Evolutionary conservation across 2,113 vertebrate species (phyloP).

Genomic region (Arizona elegans): DNA sequence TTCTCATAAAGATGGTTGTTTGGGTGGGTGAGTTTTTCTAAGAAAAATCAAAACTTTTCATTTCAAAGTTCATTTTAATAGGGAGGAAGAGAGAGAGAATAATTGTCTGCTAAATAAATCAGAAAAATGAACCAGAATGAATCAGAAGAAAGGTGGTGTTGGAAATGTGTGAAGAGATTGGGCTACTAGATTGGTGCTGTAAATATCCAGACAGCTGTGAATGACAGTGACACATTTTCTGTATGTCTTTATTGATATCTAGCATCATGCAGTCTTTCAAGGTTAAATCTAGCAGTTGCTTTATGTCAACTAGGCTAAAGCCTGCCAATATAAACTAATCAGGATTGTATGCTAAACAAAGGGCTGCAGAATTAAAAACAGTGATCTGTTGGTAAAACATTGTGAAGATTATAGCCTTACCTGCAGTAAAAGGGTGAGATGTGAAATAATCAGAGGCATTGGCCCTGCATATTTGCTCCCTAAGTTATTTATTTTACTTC

Average conservation of each 20-base stretch:
- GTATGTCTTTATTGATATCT: not conserved
- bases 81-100: not conserved
- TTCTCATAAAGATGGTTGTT: not conserved
- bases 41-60: not conserved
- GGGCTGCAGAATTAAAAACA: not conserved
- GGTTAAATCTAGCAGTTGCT: not conserved
- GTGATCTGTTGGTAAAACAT: constrained; percentile 42
- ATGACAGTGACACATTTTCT: not conserved
- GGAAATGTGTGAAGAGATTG: not conserved
- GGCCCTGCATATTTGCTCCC: not conserved
- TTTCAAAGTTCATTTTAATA: not conserved
- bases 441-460: constrained; percentile 11
- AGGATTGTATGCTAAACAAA: constrained; percentile 22
- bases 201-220: not conserved
- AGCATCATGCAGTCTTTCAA: not conserved
- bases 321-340: constrained; percentile 12
- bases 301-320: constrained; percentile 14
- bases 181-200: not conserved
- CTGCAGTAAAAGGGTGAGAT: not conserved
- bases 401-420: constrained; percentile 11
- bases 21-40: not conserved
- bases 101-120: not conserved
- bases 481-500: not conserved
- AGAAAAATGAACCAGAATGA: not conserved
- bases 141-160: not conserved